Conservation (phyloP, 1,140 invertebrate genomes). For the Bilobella aurantiaca region DNA sequence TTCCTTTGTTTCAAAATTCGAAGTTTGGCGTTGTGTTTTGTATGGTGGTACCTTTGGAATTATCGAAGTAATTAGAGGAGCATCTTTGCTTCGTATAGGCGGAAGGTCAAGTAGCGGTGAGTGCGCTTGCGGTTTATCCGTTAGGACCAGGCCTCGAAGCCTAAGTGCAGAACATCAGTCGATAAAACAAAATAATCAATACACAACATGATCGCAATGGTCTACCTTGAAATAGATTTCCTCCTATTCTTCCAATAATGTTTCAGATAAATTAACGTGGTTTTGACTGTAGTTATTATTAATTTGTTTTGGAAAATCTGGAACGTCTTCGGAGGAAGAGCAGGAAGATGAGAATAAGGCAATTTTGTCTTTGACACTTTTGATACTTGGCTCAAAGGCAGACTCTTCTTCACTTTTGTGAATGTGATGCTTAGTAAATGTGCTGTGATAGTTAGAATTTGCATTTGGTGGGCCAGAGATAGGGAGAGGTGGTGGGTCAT, state of each 20-base stretch:
- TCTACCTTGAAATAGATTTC: conserved; percentile 66
- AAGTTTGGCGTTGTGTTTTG: neutral
- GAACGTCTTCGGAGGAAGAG: conserved; percentile 25
- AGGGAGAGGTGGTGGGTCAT: conserved; percentile 27
- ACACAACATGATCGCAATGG: too few species aligned
- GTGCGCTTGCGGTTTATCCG: conserved; percentile 45
- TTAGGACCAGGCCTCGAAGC: conserved; percentile 70
- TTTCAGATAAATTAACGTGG: conserved; percentile 19
- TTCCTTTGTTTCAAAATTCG: neutral
- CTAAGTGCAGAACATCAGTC: too few species aligned
- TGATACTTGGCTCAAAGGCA: conserved; percentile 58
- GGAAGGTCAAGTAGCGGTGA: conserved; percentile 54
- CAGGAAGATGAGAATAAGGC: conserved; percentile 63
- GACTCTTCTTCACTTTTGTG: neutral
- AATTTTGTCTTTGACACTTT: conserved; percentile 73
- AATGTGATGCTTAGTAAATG: conserved; percentile 23
- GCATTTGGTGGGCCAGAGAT: conserved; percentile 23
- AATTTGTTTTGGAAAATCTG: conserved; percentile 36
- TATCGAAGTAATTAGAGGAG: conserved; percentile 35
- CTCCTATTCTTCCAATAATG: conserved; percentile 63
- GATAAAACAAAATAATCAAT: too few species aligned
- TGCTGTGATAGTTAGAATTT: conserved; percentile 14
- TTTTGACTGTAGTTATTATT: conserved; percentile 30
- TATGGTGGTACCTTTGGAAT: conserved; percentile 29
- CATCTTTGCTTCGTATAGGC: conserved; percentile 62